These are phyloP conservation scores for Parasteatoda lunata DNA, from an alignment of 2,888 invertebrate genomes.

Conservation along the genomic window DNA sequence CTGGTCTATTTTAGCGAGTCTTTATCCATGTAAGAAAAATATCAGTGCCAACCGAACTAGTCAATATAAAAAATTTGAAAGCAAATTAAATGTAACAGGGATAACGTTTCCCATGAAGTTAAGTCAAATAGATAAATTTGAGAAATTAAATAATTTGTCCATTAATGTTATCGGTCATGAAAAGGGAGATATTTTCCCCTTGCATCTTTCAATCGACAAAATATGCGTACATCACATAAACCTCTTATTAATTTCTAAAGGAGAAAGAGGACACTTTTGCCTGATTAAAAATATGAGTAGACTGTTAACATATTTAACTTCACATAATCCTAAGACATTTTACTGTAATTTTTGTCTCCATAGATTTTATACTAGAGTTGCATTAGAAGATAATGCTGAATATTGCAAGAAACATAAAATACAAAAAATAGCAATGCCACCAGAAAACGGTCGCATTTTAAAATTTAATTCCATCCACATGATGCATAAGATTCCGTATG, in stretches of 20 bases:
- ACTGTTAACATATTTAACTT: not conserved
- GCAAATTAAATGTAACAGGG: not conserved
- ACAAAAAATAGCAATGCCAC: conserved; percentile 11
- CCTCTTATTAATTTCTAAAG: conserved; percentile 9
- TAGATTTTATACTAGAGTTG: not conserved
- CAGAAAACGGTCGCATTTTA: not conserved
- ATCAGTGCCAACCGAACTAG: too few relatives aligned
- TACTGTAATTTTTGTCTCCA: conserved; percentile 24
- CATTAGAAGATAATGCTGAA: not conserved
- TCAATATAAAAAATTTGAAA: not conserved
- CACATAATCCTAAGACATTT: not conserved
- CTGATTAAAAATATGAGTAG: conserved; percentile 4
- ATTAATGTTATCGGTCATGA: conserved; percentile 5
- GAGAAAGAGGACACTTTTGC: conserved; percentile 15
- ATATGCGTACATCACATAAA: conserved; percentile 4
- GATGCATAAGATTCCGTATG: not conserved
- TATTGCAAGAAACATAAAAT: not conserved
- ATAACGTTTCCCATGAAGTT: not conserved
- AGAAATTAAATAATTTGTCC: not conserved
- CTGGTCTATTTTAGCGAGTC: too few relatives aligned
- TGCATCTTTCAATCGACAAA: not conserved
- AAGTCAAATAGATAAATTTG: not conserved
- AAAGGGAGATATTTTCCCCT: conserved; percentile 1
- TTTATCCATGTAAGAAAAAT: too few relatives aligned
- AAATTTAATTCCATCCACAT: not conserved